phyloP scores from a whole-genome alignment of 2,888 invertebrate species.

The Mechanitis mazaeus region DNA sequence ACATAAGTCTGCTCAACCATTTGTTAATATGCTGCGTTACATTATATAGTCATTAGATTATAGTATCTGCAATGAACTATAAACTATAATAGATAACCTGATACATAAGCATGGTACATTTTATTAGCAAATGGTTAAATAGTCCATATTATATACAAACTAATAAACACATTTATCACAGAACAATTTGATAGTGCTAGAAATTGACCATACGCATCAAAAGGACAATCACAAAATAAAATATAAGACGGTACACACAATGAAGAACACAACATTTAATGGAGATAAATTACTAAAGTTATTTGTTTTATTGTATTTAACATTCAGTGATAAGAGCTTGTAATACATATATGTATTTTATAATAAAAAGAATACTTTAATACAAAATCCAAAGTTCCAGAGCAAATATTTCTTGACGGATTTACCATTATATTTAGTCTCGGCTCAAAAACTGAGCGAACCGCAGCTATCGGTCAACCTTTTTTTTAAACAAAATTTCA shows the following conservation, averaged over 20 bases:
- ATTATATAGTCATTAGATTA: neutral
- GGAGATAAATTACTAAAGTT: conserved; percentile 24
- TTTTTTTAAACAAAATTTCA: conserved; percentile 2
- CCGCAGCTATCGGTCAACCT: conserved; percentile 17
- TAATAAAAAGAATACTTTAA: neutral
- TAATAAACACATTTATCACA: conserved; percentile 73
- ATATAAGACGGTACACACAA: conserved; percentile 22
- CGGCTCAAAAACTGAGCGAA: conserved; percentile 16
- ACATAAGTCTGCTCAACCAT: conserved; percentile 34
- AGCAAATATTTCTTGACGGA: conserved; percentile 14
- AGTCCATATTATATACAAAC: conserved; percentile 34
- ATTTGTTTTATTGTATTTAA: neutral
- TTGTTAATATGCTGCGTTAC: neutral
- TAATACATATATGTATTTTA: neutral
- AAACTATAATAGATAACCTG: conserved; percentile 29
- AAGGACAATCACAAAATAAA: conserved; percentile 48
- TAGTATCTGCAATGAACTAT: neutral
- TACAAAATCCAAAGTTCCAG: conserved; percentile 6
- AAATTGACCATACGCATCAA: conserved; percentile 68
- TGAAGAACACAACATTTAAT: conserved; percentile 20
- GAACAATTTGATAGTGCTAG: conserved; percentile 73
- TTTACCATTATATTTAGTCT: conserved; percentile 11
- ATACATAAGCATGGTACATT: conserved; percentile 22
- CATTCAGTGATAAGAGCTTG: too few relatives aligned
- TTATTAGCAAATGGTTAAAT: too few relatives aligned